Percentiles rank a stretch among this genome's conserved stretches.
Evolutionary conservation across 2,797 vertebrate genomes (phyloP).

Genomic region (Erpetoichthys calabaricus): DNA sequence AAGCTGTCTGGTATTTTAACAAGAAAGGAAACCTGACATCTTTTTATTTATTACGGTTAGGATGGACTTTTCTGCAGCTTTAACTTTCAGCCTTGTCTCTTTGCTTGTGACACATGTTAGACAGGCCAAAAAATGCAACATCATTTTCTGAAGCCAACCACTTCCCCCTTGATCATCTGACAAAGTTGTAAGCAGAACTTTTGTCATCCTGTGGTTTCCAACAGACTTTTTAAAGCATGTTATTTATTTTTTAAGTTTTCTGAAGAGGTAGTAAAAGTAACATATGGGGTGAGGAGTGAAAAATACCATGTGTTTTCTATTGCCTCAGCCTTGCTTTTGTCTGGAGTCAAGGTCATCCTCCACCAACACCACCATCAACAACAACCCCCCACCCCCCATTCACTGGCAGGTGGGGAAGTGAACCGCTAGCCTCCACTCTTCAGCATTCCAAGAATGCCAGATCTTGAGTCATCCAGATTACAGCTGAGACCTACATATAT

Average conservation of each 20-base stretch:
- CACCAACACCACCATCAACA: no score
- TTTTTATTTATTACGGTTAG: no score
- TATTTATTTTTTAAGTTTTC: conserved; percentile 18
- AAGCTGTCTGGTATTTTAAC: no score
- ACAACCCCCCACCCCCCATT: background rate
- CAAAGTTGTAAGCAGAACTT: conserved; percentile 28
- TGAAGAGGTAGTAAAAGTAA: conserved; percentile 25
- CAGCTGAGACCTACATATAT: background rate
- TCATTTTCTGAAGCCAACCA: conserved; percentile 13
- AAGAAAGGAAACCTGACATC: no score
- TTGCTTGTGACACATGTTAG: no score
- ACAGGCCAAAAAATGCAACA: conserved; percentile 18
- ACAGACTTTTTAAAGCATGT: conserved; percentile 12
- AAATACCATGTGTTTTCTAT: conserved; percentile 32
- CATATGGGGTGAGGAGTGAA: conserved; percentile 20
- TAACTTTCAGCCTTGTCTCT: no score
- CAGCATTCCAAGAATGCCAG: conserved; percentile 1
- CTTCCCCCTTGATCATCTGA: conserved; percentile 21
- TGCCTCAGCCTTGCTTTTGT: conserved; percentile 13
- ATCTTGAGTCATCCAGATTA: background rate
- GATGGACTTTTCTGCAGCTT: no score
- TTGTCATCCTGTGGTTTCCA: conserved; percentile 43
- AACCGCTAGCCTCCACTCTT: background rate
- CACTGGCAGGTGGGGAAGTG: background rate
- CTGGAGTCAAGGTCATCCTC: no score